phyloP scores from a whole-genome alignment of 1,140 invertebrate genomes.

The Brachionus asplanchnoidis region DNA sequence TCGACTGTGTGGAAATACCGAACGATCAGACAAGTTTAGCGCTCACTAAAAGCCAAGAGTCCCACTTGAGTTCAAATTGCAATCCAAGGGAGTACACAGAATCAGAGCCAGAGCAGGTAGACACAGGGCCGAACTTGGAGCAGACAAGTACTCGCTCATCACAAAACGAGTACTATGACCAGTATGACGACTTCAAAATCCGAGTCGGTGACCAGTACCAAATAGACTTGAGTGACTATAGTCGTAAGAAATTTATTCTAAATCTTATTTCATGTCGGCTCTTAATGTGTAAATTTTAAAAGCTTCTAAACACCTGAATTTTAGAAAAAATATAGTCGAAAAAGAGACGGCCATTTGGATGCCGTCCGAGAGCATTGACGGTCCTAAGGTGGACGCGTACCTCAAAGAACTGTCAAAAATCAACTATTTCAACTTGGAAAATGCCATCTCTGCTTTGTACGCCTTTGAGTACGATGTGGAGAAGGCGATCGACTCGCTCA shows the following conservation, averaged over 20 bases:
- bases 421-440: neutral
- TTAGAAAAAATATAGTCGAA: constrained; percentile 16
- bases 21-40: neutral
- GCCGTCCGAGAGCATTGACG: neutral
- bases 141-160: neutral
- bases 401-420: constrained; percentile 8
- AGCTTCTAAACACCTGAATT: neutral
- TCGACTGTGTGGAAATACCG: neutral
- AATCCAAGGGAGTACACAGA: neutral
- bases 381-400: neutral
- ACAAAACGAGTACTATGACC: neutral
- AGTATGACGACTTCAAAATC: constrained; percentile 20
- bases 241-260: neutral
- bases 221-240: constrained; percentile 9
- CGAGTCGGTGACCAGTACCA: neutral
- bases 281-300: neutral
- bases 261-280: neutral
- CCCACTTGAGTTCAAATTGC: neutral
- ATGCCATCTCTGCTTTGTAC: neutral
- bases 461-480: neutral
- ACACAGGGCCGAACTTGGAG: neutral
- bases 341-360: neutral
- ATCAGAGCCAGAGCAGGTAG: neutral
- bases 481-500: neutral
- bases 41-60: neutral